Evolutionary conservation across 2,888 invertebrate species (phyloP), one percentile per base, ranked within the genome.

Genomic region (Cremastobaeus sp.): DNA sequence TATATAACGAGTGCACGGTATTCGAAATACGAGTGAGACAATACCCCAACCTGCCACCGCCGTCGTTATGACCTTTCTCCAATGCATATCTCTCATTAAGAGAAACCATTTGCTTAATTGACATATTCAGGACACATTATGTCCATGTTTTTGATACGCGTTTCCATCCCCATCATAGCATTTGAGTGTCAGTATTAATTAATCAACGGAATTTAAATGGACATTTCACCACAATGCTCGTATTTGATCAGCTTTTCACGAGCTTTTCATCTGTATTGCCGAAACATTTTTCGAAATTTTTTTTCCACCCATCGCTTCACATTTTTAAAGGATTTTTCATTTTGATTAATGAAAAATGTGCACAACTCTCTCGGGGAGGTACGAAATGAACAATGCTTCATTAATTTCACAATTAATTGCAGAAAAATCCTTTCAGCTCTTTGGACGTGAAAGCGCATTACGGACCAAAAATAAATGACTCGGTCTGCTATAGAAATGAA

Each of bases 81-180:
- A 52, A 47, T 41, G 64, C 52, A 47, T 43, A 57, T 69, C 57
- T 74, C 64, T 69, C 74, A 69, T 69, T 69, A 69, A 68, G 68
- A 62, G 34, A 69, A 69, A 45, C 64, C 74, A 69, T 74, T 74
- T 59, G 45, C 54, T 64, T 74, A 69, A 73, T 73, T 73, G 65
- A 72, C 66, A 60, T 65, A 52, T 64, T 64, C 68, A 39, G 12
- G 25, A 30, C 50, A 52, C 34, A 52, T 68, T 59, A 35, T 6
- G 11, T 17, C 43, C 59, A 25, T 25, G 21, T 47, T 30, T 64
- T 47, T 74, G 35, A 55, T 60, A 55, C 32, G n/a, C n/a, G n/a
- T n/a, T n/a, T 12, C 3, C 20, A 6, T 25, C 15, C 20, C 15
- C 28, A 8, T 48, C 17, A 9, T 9, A 4, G 14, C 12, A 25